Evolutionary conservation across 2,797 vertebrate genomes (phyloP), one percentile per base, ranked within the genome.

Genomic region (Pangasius mekongensis): DNA sequence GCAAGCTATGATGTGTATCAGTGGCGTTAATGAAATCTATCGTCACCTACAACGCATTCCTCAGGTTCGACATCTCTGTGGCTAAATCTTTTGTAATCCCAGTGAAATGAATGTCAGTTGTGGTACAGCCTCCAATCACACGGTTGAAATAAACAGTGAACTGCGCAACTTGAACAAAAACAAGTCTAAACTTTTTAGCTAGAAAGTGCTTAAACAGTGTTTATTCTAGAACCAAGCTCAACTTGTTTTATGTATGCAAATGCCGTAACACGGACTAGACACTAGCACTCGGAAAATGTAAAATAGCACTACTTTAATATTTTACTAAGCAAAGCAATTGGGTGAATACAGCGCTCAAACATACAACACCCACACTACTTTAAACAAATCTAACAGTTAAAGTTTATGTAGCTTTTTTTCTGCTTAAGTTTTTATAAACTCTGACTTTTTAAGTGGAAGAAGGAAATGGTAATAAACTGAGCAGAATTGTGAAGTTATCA

Each of bases 181-280:
- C 62, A 54, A 58, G 30, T 39, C 22, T 20, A 4, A 81, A 36
- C 78, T 60, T 56, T 58, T n/a, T 1, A 69, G 54, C 36, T 62
- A 24, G 33, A 73, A 67, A 66, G 73, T 27, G 47, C n/a, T 36
- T 62, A 76, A 62, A 54, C 52, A 39, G 52, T 43, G 30, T 47
- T 82, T 82, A 43, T 9, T 60, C 52, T 49, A 43, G n/a, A 47
- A 49, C 39, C 36, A 5, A 47, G 16, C 60, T 82, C 3, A 8
- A 82, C 62, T 60, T 33, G 83, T 84, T 71, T 36, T 54, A 36
- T 24, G 30, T 36, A 69, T 36, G 83, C 83, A 84, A 84, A 84
- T 36, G 20, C 47, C 24, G 3, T 0, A 52, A 36, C 10, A 27
- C 36, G 2, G 39, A 83, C 11, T 3, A n/a, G 60, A 66, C n/a